Percentiles rank a stretch among this genome's conserved stretches.
phyloP scores from a whole-genome alignment of 2,113 vertebrate species.

The Columba livia region DNA sequence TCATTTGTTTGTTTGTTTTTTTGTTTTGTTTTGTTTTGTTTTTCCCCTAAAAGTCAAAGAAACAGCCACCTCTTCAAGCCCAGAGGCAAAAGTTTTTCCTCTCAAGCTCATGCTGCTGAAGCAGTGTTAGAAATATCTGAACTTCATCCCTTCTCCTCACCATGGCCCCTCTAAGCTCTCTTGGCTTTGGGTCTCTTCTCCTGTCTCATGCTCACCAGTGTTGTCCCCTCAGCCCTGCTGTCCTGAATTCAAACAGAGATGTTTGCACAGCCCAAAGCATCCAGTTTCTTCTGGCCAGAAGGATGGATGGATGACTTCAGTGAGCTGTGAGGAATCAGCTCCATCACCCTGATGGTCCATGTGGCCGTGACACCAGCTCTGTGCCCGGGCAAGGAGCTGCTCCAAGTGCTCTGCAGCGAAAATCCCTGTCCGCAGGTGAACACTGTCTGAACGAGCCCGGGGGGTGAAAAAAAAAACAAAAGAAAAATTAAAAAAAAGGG shows the following conservation, averaged over 20 bases:
- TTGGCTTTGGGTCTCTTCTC: neutral
- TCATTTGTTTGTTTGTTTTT: too few species aligned
- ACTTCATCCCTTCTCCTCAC: neutral
- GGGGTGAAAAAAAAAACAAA: neutral
- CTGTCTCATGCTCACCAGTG: accelerated
- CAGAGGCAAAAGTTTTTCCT: neutral
- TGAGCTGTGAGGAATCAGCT: neutral
- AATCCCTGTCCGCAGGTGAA: neutral
- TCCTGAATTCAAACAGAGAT: neutral
- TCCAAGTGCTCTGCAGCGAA: neutral
- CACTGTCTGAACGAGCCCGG: accelerated
- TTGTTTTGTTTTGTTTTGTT: too few species aligned
- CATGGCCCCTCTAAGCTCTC: neutral
- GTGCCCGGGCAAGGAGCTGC: accelerated
- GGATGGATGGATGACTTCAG: neutral
- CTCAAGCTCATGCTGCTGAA: neutral
- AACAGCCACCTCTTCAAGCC: neutral
- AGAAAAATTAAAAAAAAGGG: neutral
- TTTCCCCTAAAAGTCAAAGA: neutral
- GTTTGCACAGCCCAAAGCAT: neutral
- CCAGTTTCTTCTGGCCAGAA: neutral
- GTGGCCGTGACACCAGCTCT: neutral
- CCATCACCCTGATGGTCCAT: neutral
- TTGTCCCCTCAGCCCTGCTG: neutral
- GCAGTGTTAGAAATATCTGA: neutral